These are phyloP conservation scores for Peromyscus melanophrys DNA, from an alignment of 2,797 vertebrate genomes.

Conservation along the genomic window DNA sequence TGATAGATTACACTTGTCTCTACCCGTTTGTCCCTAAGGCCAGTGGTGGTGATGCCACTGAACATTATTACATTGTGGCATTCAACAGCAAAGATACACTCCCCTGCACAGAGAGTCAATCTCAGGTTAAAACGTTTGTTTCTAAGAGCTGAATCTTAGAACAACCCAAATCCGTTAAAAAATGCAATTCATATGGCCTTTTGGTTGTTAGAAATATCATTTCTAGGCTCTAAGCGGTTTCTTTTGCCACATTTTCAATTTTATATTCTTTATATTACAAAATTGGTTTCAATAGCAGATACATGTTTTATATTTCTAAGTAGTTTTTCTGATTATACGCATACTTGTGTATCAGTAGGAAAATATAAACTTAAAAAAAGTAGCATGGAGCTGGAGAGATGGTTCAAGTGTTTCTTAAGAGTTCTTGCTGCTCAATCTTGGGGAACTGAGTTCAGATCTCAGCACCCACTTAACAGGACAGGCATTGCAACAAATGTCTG, in stretches of 20 bases:
- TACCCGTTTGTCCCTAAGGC: slow-evolving; percentile 57
- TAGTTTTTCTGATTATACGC: neutral
- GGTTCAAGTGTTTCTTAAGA: neutral
- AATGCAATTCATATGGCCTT: neutral
- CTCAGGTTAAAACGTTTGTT: neutral
- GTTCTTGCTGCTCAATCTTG: neutral
- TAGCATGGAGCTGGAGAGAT: neutral
- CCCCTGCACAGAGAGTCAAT: neutral
- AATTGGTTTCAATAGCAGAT: neutral
- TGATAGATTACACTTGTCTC: slow-evolving; percentile 70
- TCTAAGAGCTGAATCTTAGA: slow-evolving; percentile 15
- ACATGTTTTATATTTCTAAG: slow-evolving; percentile 25
- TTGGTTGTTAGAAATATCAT: neutral
- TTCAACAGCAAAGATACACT: neutral
- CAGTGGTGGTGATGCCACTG: slow-evolving; percentile 52
- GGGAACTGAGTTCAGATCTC: neutral
- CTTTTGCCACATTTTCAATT: neutral
- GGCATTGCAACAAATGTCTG: neutral
- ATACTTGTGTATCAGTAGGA: slow-evolving; percentile 19
- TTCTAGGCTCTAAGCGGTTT: neutral
- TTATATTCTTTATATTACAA: neutral
- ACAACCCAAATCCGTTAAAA: neutral
- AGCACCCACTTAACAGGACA: neutral
- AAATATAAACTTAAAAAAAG: neutral
- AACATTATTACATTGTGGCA: neutral